Percentiles rank a stretch among this genome's conserved stretches.
These are phyloP conservation scores for Alviniconcha marisindica DNA, from an alignment of 1,140 invertebrate genomes.

Conservation along the genomic window DNA sequence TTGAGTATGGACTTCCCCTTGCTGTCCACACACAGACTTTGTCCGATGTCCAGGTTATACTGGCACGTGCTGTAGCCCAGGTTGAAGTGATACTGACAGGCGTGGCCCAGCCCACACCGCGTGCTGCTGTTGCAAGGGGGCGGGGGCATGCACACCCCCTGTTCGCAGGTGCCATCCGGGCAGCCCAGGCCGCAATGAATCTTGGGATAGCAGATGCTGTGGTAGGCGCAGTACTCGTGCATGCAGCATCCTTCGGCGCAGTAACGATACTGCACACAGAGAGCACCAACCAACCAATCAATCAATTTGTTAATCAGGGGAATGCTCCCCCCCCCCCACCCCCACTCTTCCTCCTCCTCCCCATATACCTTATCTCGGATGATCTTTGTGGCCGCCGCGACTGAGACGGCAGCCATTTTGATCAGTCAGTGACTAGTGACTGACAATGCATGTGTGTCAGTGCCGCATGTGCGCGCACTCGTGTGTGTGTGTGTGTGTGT, in stretches of 20 bases:
- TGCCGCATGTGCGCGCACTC: background rate
- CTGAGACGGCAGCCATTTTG: too few species aligned
- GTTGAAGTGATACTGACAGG: constrained; percentile 65
- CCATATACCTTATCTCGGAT: too few species aligned
- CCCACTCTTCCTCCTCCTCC: background rate
- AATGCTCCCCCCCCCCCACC: background rate
- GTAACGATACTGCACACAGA: constrained; percentile 65
- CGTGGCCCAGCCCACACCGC: constrained; percentile 58
- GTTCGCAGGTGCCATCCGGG: constrained; percentile 66
- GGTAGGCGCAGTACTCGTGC: constrained; percentile 70
- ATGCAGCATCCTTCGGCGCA: constrained; percentile 69
- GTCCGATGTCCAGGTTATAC: constrained; percentile 70
- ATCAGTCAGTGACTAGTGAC: too few species aligned
- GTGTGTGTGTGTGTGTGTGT: constrained; percentile 11
- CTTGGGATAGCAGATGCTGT: constrained; percentile 69
- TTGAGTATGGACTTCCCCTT: constrained; percentile 49
- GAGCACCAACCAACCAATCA: background rate
- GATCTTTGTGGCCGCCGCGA: too few species aligned
- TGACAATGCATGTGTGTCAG: background rate
- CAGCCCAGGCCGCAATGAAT: constrained; percentile 67
- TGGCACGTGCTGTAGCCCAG: constrained; percentile 69
- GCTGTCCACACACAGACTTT: constrained; percentile 81
- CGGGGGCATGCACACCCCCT: constrained; percentile 66
- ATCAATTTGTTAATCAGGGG: background rate
- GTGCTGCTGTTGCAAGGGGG: constrained; percentile 53